Evolutionary conservation across 2,797 vertebrate genomes (phyloP).

Genomic region (Knipowitschia caucasica): DNA sequence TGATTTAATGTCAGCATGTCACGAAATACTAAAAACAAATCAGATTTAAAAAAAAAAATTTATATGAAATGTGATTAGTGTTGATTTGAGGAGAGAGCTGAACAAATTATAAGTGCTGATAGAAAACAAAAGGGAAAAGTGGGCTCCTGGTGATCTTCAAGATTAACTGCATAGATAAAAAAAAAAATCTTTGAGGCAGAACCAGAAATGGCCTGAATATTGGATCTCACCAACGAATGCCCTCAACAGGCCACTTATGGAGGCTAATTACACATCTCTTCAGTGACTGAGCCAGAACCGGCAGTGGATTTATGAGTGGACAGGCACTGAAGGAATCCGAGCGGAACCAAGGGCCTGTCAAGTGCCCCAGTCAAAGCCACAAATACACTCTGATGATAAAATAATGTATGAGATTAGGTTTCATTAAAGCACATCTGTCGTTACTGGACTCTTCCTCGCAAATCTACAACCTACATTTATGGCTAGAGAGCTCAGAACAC

Average conservation of each 20-base stretch:
- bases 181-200: conserved; percentile 46
- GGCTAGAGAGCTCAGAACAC: too few species aligned
- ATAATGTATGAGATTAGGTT: conserved; percentile 1
- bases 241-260: conserved; percentile 73
- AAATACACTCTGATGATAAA: conserved; percentile 20
- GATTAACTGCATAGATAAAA: conserved; percentile 24
- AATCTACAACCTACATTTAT: background rate
- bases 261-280: conserved; percentile 57
- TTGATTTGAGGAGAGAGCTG: too few species aligned
- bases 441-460: background rate
- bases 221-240: conserved; percentile 67
- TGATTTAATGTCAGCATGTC: too few species aligned
- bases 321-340: conserved; percentile 44
- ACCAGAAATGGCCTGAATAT: conserved; percentile 46
- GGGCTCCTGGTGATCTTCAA: too few species aligned
- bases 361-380: conserved; percentile 44
- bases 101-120: too few species aligned
- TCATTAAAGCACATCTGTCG: background rate
- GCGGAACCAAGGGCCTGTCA: conserved; percentile 46
- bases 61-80: too few species aligned
- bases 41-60: too few species aligned
- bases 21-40: too few species aligned
- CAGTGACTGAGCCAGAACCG: conserved; percentile 69
- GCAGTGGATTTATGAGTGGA: conserved; percentile 58
- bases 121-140: too few species aligned